A percentile compares a stretch with the other conserved stretches of the same genome.
These are phyloP conservation scores for Coenonympha arcania DNA, from an alignment of 2,888 invertebrate species.

Conservation along the genomic window DNA sequence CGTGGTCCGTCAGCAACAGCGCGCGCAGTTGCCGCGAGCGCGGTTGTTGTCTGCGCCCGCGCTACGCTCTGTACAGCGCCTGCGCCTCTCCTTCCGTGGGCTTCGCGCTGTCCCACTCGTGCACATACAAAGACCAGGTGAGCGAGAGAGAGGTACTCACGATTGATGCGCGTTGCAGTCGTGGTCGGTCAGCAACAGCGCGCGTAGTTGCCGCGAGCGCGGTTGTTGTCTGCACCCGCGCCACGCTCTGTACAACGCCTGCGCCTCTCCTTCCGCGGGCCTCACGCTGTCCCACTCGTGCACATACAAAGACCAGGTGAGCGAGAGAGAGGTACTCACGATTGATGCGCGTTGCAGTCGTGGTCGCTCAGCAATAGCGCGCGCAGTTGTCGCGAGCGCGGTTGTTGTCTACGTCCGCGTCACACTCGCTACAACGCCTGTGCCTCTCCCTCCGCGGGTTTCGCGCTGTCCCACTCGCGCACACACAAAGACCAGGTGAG, in stretches of 20 bases:
- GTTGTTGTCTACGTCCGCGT: slow-evolving; percentile 79
- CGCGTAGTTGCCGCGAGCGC: slow-evolving; percentile 79
- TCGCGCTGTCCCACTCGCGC: slow-evolving; percentile 45
- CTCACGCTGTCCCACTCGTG: slow-evolving; percentile 45
- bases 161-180: slow-evolving; percentile 44
- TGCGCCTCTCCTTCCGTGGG: slow-evolving; percentile 70
- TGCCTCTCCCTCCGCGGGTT: slow-evolving; percentile 67
- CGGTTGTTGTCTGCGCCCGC: slow-evolving; percentile 79
- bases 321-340: slow-evolving; percentile 34
- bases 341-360: slow-evolving; percentile 44
- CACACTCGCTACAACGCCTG: slow-evolving; percentile 85
- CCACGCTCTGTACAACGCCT: slow-evolving; percentile 85
- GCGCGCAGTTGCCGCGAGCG: slow-evolving; percentile 81
- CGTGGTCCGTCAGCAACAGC: slow-evolving; percentile 78
- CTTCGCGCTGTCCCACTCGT: slow-evolving; percentile 30
- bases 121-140: slow-evolving; percentile 81
- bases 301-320: slow-evolving; percentile 79
- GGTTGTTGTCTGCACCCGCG: slow-evolving; percentile 79
- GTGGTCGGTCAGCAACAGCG: slow-evolving; percentile 79
- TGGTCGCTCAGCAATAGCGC: slow-evolving; percentile 81
- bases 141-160: slow-evolving; percentile 37
- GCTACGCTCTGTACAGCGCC: slow-evolving; percentile 85
- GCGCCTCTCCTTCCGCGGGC: slow-evolving; percentile 69
- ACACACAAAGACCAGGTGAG: slow-evolving; percentile 80
- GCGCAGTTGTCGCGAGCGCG: slow-evolving; percentile 78